Evolutionary conservation across 2,888 invertebrate species (phyloP).

Genomic region (Penaeus monodon): DNA sequence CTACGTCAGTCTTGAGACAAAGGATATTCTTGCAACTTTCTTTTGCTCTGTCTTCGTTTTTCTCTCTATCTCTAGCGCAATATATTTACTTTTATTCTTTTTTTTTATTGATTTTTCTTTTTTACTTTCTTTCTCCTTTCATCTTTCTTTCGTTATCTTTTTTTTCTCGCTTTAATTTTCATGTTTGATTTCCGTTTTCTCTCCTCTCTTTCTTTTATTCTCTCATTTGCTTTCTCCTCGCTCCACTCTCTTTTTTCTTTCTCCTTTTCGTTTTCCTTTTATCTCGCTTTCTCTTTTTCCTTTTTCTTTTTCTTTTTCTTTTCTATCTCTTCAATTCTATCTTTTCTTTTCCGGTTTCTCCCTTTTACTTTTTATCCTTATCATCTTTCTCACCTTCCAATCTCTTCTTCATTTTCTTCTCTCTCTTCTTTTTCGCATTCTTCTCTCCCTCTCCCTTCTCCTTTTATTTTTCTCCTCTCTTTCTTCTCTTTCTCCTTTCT

Average conservation of each 20-base stretch:
- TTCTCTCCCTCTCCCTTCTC: no score
- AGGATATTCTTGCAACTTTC: no score
- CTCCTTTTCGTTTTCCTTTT: neutral
- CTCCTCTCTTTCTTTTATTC: neutral
- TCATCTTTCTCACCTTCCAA: no score
- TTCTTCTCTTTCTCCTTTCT: no score
- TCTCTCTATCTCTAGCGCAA: no score
- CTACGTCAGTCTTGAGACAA: no score
- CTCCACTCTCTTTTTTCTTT: neutral
- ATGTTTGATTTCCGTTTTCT: neutral
- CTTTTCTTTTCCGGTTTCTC: neutral
- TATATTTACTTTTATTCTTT: no score
- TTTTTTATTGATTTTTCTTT: neutral
- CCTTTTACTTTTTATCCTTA: no score
- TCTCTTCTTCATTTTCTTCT: no score
- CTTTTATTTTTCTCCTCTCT: no score
- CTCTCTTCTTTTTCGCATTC: no score
- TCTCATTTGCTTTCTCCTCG: slow-evolving; percentile 10
- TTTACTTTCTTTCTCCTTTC: slow-evolving; percentile 3
- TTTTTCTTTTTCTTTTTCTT: neutral
- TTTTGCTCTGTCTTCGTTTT: no score
- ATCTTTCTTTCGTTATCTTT: neutral
- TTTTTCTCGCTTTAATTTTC: neutral
- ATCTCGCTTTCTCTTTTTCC: neutral
- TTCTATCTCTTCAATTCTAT: neutral